A percentile compares a stretch with the other conserved stretches of the same genome.
Evolutionary conservation across 64 coral and sea anemone genomes (phyloP).

Genomic region (Dendrophyllia cribrosa): DNA sequence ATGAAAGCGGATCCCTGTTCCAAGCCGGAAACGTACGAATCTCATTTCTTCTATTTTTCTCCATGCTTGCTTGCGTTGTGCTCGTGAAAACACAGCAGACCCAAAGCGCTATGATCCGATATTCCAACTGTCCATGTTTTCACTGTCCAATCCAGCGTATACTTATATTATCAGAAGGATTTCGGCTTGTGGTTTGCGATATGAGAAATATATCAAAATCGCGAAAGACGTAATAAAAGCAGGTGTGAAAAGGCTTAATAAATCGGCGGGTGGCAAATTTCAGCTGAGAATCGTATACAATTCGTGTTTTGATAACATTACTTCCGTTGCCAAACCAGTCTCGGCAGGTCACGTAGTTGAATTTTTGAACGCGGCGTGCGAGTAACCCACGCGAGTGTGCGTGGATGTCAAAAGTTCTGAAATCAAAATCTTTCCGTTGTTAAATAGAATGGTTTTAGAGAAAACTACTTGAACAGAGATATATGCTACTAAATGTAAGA

Average conservation of each 20-base stretch:
- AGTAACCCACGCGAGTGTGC: slow-evolving; percentile 6
- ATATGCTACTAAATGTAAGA: too few relatives aligned
- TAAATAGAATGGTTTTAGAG: not conserved
- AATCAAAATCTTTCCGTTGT: not conserved
- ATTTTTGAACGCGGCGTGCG: not conserved
- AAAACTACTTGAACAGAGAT: not conserved
- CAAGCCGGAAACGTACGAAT: too few relatives aligned
- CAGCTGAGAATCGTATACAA: not conserved
- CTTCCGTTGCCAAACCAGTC: not conserved
- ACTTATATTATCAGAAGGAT: too few relatives aligned
- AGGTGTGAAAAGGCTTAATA: not conserved
- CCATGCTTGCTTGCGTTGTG: too few relatives aligned
- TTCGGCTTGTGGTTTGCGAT: too few relatives aligned
- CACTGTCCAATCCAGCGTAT: too few relatives aligned
- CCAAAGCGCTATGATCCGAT: too few relatives aligned
- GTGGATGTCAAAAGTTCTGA: not conserved
- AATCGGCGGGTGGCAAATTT: not conserved
- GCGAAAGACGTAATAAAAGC: not conserved
- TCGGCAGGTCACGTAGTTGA: not conserved
- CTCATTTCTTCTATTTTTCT: too few relatives aligned
- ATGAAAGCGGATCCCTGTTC: too few relatives aligned
- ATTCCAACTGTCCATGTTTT: too few relatives aligned
- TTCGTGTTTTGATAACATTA: slow-evolving; percentile 6
- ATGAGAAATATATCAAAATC: too few relatives aligned
- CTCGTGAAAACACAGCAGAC: too few relatives aligned